Base-by-base conservation (phyloP, 2,113 vertebrate genomes). In the Nematolebias whitei region DNA sequence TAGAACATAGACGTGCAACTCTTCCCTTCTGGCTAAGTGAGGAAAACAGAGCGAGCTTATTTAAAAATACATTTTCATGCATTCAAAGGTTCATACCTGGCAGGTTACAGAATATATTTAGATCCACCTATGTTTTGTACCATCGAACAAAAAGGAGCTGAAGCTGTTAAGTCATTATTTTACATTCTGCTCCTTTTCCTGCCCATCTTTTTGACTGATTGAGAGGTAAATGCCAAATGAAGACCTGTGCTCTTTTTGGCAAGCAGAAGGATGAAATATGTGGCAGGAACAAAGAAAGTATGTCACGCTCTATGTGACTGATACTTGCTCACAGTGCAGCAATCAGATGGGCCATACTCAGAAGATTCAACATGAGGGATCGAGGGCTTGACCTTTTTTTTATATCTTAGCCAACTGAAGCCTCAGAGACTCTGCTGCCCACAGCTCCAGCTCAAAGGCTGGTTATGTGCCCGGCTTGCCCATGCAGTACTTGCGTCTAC, bases 261-360 rank as follows among this genome's bases (percentile, higher is more conserved):
- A 35, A 40, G 22, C 68, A 55, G 40, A 66, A 54, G 71, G 74
- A 81, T 74, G 48, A 82, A 87, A 76, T 81, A 82, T 89, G 85
- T 78, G 67, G 75, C 61, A 62, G 66, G 82, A 84, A 82, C 80
- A 85, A 76, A 72, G 60, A 63, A 43, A 51, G 35, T 10, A 4
- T 68, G 75, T 71, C 66, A 32, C 18, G 65, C 84, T 45, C 59
- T 67, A 55, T 79, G 76, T 87, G 82, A 88, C 63, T 73, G 71
- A 85, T 84, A 63, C 62, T 59, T 58, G 62, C 67, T 74, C 26
- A 24, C 29, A 16, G 52, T 45, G 57, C 63, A 63, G 57, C 59
- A 45, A 72, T 77, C 83, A 84, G 76, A 79, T 71, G 74, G 60
- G 40, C 65, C 11, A 11, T 26, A 49, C 71, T 76, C 71, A 44